These are phyloP conservation scores for Dynastes maya DNA, from an alignment of 2,888 invertebrate species.

Conservation along the genomic window DNA sequence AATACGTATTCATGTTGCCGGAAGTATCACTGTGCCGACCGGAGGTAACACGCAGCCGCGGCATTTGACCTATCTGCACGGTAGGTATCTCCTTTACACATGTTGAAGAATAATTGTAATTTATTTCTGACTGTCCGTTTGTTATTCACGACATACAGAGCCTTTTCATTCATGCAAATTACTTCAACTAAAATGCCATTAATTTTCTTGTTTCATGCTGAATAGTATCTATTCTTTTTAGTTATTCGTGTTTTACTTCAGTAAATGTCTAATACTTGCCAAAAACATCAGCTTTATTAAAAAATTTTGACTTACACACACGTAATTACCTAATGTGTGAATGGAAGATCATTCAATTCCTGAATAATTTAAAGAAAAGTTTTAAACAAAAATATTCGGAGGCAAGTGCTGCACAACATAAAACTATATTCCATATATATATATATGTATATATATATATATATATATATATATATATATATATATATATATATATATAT, in stretches of 20 bases:
- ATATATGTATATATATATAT: too few relatives aligned
- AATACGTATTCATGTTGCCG: constrained; percentile 54
- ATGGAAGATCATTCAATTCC: too few relatives aligned
- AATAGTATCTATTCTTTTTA: background rate
- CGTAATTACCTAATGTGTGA: too few relatives aligned
- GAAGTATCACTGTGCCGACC: constrained; percentile 45
- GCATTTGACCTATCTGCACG: constrained; percentile 32
- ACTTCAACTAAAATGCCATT: constrained; percentile 29
- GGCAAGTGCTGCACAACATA: too few relatives aligned
- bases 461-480: too few relatives aligned
- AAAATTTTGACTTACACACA: too few relatives aligned
- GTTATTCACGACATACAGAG: constrained; percentile 21
- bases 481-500: too few relatives aligned
- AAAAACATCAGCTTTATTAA: too few relatives aligned
- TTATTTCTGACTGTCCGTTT: constrained; percentile 40
- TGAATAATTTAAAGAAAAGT: too few relatives aligned
- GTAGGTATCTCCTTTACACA: constrained; percentile 37
- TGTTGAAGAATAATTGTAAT: constrained; percentile 45
- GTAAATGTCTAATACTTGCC: background rate
- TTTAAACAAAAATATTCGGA: too few relatives aligned
- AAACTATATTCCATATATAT: too few relatives aligned
- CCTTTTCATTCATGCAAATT: constrained; percentile 41
- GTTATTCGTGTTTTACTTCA: background rate
- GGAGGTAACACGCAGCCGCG: background rate
- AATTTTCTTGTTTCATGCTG: constrained; percentile 3